Base-by-base conservation (phyloP, 2,113 vertebrate species). In the Micromys minutus region DNA sequence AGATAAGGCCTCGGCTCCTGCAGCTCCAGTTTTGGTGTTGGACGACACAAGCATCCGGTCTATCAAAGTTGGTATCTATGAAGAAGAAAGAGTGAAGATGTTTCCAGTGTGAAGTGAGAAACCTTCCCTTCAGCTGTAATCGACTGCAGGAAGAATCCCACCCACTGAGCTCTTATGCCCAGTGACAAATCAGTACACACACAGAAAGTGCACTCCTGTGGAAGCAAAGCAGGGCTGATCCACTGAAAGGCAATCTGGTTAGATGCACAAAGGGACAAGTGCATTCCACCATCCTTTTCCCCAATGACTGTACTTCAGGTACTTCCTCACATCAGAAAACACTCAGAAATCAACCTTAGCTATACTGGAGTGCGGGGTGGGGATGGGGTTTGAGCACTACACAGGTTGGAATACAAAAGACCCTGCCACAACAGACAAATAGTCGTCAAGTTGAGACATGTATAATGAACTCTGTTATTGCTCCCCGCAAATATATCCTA, bases 11-110 rank as follows among this genome's bases (percentile, higher is more conserved):
- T 99, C 99, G 0, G 99, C 99, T 2, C 99, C 99, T 0, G 99
- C 99, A 0, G 99, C 99, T 5, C 99, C 99, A 0, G 99, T 99
- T 98, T 99, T 99, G 0, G 99, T 94, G 0, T 99, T 99, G 3
- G 99, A 99, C 0, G 99, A 99, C 47, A 99, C 98, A 91, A 99
- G 98, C 99, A 99, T 99, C 96, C 99, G 98, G 97, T 99, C 99
- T 0, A 99, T 99, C 94, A 99, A 98, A 0, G 98, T 98, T 3
- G 99, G 99, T 93, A 99, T 98, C 99, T 99, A 97, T 59, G 96
- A 97, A 3, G 94, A 83, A 97, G 12, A 5, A 80, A 85, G 11
- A 84, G 21, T 4, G 72, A 34, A 85, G 34, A 36, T 7, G 15
- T 10, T 47, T 87, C 42, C 8, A 86, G 29, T 47, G 42, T 36